These are phyloP conservation scores for Geopemphigus sp. DNA, from an alignment of 1,140 invertebrate species.

Conservation along the genomic window DNA sequence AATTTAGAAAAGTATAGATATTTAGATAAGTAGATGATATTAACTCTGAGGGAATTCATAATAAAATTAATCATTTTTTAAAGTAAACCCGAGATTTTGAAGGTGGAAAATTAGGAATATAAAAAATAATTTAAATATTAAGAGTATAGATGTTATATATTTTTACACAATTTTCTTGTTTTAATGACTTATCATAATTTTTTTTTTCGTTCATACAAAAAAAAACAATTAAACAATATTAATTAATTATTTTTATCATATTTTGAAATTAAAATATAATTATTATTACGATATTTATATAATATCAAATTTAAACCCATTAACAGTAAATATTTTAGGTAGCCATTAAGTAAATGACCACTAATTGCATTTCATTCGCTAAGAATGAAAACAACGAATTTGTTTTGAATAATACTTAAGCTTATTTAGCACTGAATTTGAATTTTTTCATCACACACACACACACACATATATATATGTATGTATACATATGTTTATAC, in stretches of 20 bases:
- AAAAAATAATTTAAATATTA: too few species aligned
- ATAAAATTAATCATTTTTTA: too few species aligned
- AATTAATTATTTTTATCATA: conserved; percentile 30
- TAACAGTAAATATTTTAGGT: conserved; percentile 18
- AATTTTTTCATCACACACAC: conserved; percentile 4
- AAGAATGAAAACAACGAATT: neutral
- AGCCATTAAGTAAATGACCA: neutral
- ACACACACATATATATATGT: too few species aligned
- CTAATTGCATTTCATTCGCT: neutral
- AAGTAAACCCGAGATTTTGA: too few species aligned
- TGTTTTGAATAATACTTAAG: conserved; percentile 10
- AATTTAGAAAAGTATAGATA: too few species aligned
- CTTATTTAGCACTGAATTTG: neutral
- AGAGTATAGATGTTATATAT: neutral
- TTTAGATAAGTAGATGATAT: too few species aligned
- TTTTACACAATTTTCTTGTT: neutral
- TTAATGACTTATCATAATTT: neutral
- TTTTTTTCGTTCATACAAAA: neutral
- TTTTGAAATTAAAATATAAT: conserved; percentile 26
- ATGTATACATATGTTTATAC: neutral
- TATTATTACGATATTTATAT: conserved; percentile 25
- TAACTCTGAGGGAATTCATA: too few species aligned
- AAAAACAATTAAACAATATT: neutral
- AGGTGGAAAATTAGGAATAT: too few species aligned
- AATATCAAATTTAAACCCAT: conserved; percentile 25